phyloP scores from a whole-genome alignment of 2,888 invertebrate genomes.

The Sesia bembeciformis region DNA sequence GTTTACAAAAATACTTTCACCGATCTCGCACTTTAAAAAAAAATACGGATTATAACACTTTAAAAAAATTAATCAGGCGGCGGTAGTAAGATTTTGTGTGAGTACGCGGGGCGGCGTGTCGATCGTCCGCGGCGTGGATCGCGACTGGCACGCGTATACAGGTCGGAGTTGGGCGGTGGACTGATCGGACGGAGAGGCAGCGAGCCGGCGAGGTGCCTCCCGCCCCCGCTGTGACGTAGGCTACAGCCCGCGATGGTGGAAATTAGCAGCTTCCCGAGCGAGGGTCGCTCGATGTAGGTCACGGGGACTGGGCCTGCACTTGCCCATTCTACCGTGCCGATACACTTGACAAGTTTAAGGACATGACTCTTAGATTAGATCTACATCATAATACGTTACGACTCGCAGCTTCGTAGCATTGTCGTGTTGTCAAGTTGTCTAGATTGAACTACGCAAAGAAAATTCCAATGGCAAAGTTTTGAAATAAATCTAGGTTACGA shows the following conservation, averaged over 20 bases:
- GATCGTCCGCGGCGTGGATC: conserved; percentile 34
- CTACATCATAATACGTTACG: neutral
- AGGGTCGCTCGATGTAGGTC: conserved; percentile 71
- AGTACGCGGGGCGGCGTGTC: conserved; percentile 27
- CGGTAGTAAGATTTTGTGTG: conserved; percentile 28
- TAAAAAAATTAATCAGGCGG: conserved; percentile 42
- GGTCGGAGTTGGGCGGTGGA: conserved; percentile 56
- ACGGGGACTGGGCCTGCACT: conserved; percentile 71
- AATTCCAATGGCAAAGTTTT: neutral
- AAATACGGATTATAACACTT: conserved; percentile 38
- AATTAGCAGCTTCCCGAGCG: conserved; percentile 74
- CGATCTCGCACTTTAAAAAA: conserved; percentile 43
- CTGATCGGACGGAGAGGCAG: conserved; percentile 50
- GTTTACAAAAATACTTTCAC: conserved; percentile 48
- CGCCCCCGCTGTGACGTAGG: conserved; percentile 56
- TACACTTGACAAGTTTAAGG: conserved; percentile 72
- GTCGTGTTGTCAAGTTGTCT: neutral
- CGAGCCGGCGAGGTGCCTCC: conserved; percentile 36
- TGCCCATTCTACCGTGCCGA: conserved; percentile 61
- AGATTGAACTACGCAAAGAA: neutral
- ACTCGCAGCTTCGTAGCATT: neutral
- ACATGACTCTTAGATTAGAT: conserved; percentile 56
- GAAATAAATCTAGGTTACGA: neutral
- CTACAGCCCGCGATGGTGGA: conserved; percentile 59
- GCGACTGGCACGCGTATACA: conserved; percentile 45